phyloP scores from a whole-genome alignment of 2,113 vertebrate genomes.

The Todiramphus saurophagus region DNA sequence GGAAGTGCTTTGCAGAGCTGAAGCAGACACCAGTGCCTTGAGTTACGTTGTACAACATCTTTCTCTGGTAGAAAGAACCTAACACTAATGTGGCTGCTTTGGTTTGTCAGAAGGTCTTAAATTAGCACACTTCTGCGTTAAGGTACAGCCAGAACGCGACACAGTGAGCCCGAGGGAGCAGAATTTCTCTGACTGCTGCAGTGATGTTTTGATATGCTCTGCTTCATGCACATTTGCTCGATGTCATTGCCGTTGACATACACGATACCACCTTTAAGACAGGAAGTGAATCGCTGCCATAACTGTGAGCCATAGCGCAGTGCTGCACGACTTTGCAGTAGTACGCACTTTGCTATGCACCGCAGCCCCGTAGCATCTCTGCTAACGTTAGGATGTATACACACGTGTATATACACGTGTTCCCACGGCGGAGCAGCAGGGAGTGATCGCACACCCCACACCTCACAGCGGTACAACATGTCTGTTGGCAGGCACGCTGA shows the following conservation, averaged over 20 bases:
- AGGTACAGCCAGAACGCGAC: neutral
- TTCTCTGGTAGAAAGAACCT: neutral
- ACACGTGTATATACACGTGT: neutral
- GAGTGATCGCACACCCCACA: neutral
- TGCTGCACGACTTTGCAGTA: neutral
- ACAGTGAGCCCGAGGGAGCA: neutral
- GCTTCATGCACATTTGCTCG: neutral
- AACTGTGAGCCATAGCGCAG: neutral
- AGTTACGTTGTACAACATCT: neutral
- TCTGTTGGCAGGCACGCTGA: rapidly evolving
- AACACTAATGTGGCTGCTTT: neutral
- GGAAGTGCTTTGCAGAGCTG: neutral
- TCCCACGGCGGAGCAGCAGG: neutral
- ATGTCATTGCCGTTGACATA: neutral
- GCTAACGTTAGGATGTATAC: neutral
- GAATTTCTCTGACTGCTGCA: neutral
- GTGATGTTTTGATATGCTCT: neutral
- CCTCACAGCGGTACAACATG: neutral
- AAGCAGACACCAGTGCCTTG: neutral
- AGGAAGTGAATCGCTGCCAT: neutral
- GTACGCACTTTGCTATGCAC: neutral
- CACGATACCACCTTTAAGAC: neutral
- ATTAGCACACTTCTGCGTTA: neutral
- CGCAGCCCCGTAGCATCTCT: neutral
- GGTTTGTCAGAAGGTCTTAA: neutral